Base-by-base conservation (phyloP, 2,113 vertebrate species). In the Oenanthe melanoleuca region DNA sequence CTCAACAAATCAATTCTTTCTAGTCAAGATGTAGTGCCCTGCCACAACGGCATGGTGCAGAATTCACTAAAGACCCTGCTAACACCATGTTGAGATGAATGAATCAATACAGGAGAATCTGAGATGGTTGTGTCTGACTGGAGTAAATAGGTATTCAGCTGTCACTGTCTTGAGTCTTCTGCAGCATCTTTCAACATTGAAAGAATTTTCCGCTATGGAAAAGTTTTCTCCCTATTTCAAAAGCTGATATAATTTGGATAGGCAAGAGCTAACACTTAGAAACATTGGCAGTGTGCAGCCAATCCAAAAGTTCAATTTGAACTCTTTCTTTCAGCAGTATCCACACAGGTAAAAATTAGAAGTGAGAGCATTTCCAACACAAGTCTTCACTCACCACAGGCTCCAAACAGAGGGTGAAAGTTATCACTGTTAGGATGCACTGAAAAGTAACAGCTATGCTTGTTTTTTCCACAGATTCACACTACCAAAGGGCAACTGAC, bases 161-260 rank as follows among this genome's bases (percentile, higher is more conserved):
- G 14, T 31, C 53, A 61, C 19, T 55, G 7, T 14, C 80, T 93
- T 93, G 50, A 88, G 69, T 61, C 40, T 57, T 80, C 45, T 72
- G 78, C 72, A 92, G 61, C 11, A 11, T 50, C 75, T 95, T 74
- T 50, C 70, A 92, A 44, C 14, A 82, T 0, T 10, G 28, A 73
- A 73, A 88, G n/a, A 69, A 25, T 61, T 69, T 74, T 89, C 74
- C 79, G 89, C 65, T 70, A 55, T 31, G 52, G 24, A 71, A 65
- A 82, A n/a, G 4, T 74, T 65, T 87, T 71, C 22, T 69, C 52
- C 67, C 93, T 94, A 77, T 69, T 96, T 95, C 47, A 94, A 67
- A 72, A n/a, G 49, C 53, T 94, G 63, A 37, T 81, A 78, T 21
- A 63, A 94, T 78, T 72, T 56, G 70, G 78, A 74, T 60, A 44